Evolutionary conservation across 2,113 vertebrate species (phyloP).

Genomic region (Crypturellus undulatus): DNA sequence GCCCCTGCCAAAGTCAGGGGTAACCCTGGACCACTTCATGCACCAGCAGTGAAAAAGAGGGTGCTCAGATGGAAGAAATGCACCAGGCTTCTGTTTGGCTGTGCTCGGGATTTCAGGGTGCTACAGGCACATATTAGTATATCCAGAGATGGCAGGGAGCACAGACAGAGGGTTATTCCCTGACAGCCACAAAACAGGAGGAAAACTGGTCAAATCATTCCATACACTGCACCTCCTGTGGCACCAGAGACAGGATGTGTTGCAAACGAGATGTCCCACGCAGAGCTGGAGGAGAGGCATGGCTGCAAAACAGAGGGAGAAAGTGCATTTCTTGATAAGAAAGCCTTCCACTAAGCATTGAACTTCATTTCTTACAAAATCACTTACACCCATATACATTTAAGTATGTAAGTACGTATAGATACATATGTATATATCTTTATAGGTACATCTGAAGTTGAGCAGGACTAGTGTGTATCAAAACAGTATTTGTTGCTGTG

Average conservation of each 20-base stretch:
- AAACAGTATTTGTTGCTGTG: background rate
- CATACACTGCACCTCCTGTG: background rate
- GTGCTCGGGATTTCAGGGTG: background rate
- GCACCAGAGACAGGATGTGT: too few species aligned
- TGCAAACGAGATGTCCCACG: background rate
- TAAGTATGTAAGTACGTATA: too few species aligned
- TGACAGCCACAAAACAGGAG: background rate
- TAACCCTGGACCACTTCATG: background rate
- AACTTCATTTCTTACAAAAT: background rate
- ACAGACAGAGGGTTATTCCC: background rate
- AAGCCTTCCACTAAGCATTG: background rate
- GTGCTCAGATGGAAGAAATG: background rate
- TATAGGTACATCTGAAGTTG: background rate
- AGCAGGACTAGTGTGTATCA: background rate
- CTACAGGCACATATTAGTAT: background rate
- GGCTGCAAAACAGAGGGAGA: background rate
- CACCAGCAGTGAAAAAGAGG: background rate
- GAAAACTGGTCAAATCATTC: background rate
- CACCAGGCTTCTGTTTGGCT: rapidly evolving
- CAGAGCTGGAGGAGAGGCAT: background rate
- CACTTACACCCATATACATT: too few species aligned
- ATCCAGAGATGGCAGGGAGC: background rate
- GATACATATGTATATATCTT: too few species aligned
- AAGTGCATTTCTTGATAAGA: background rate
- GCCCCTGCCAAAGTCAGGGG: background rate